A percentile compares a stretch with the other conserved stretches of the same genome.
These are phyloP conservation scores for Atherix ibis DNA, from an alignment of 2,888 invertebrate species.

Conservation along the genomic window DNA sequence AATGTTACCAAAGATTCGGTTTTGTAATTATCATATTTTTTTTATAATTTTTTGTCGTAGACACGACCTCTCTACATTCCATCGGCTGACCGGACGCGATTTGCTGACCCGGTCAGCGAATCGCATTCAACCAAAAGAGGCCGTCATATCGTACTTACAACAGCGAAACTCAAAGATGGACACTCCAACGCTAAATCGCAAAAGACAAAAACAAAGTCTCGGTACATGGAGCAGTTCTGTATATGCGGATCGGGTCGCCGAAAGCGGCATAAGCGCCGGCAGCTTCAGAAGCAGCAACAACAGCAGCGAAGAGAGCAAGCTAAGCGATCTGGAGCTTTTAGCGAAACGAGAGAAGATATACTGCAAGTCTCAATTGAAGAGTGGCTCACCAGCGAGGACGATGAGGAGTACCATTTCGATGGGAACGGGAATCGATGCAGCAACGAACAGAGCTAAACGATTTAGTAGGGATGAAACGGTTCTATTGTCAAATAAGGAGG, in stretches of 20 bases:
- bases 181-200: conserved; percentile 33
- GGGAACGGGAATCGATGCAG: conserved; percentile 13
- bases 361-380: conserved; percentile 35
- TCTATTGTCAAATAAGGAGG: neutral
- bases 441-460: conserved; percentile 2
- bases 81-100: conserved; percentile 34
- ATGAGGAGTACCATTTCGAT: conserved; percentile 32
- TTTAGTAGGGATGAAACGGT: no score
- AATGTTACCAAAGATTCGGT: neutral
- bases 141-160: conserved; percentile 34
- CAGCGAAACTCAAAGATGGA: conserved; percentile 36
- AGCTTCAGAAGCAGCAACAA: conserved; percentile 24
- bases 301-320: conserved; percentile 30
- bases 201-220: conserved; percentile 27
- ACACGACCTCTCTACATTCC: conserved; percentile 36
- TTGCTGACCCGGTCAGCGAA: conserved; percentile 33
- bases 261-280: conserved; percentile 22
- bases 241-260: conserved; percentile 40
- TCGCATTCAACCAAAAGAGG: conserved; percentile 33
- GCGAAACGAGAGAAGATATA: conserved; percentile 37
- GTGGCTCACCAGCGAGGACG: conserved; percentile 30
- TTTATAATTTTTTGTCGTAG: no score
- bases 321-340: conserved; percentile 51
- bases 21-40: neutral
- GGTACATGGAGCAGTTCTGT: conserved; percentile 55